Base-by-base conservation (phyloP, 2,797 vertebrate species). In the Leptoclinus maculatus region DNA sequence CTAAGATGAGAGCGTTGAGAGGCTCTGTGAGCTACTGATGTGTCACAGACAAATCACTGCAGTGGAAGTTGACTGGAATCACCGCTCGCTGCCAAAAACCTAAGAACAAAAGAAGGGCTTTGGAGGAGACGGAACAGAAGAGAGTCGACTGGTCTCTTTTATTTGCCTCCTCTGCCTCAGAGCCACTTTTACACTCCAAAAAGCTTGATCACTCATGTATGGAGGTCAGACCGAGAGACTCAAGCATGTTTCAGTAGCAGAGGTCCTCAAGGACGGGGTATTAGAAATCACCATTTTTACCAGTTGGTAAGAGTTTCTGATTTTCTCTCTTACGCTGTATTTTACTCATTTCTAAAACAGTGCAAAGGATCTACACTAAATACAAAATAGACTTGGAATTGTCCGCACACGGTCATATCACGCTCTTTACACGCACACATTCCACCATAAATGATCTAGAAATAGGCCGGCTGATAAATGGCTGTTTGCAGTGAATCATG, bases 41-140 rank as follows among this genome's bases (percentile, higher is more conserved):
- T 86, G 85, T 86, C 81, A 83, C 84, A 67, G 84, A 84, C 76
- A 87, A 87, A 92, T 92, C 88, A 85, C 76, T 78, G 87, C 82
- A 80, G 82, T 80, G 75, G 82, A 89, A 83, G 80, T 86, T 83
- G 82, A 89, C 84, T 82, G 74, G 78, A 86, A 71, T 74, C 3
- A 19, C 60, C 83, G 79, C 75, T 63, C 3, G 3, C 82, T 77
- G 87, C 86, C 82, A 90, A 88, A 84, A 80, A 66, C 14, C 54
- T 13, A 29, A 73, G 68, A 83, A 88, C 85, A 85, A 82, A 88
- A 86, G 59, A 80, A 43, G 56, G 45, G 54, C 72, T 88, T 81
- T 74, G 51, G 67, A 85, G 78, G 63, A 85, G 78, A 83, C 34
- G 38, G 78, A 82, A 75, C 71, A 84, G 81, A 87, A 71, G 75